Base-by-base conservation (phyloP, 2,888 invertebrate genomes). In the Chymomyza caudatula region DNA sequence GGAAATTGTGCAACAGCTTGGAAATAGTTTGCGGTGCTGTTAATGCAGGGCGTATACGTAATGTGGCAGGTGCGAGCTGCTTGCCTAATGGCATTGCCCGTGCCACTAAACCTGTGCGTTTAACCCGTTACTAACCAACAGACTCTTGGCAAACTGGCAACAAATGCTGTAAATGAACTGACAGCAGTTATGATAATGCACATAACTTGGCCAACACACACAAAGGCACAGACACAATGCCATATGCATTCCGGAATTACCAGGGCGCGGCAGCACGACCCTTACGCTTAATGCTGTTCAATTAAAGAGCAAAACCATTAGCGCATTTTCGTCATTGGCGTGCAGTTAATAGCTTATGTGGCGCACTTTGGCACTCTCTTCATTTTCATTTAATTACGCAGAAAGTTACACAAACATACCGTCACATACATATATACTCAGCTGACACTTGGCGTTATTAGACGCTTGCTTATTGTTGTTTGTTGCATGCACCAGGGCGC, bases 1-100 rank as follows among this genome's bases (percentile, higher is more conserved):
- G 67, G 85, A 85, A 82, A 85, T 69, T 71, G 82, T 82, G 78
- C 83, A 82, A 72, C 83, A 82, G 85, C 85, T 80, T 78, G 82
- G 82, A 82, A 85, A 82, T 69, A 67, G 76, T 78, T 77, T 67
- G 69, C 63, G 56, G 60, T 66, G 47, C 58, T 20, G 56, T 66
- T 65, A 65, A 53, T 15, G 76, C 68, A 69, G 64, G 65, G 71
- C 82, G 81, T 79, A 85, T 82, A 74, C 82, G 76, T 76, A 79
- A 73, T 64, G 74, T 25, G 53, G 51, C 62, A 37, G 56, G 53
- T 4, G 23, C 20, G 42, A 58, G 63, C 64, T 71, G 71, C 67
- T 25, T 52, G 60, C n/a, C 52, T 73, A 73, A 76, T 76, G 70
- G 75, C 75, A 67, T 68, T 74, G 67, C 57, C 51, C 51, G n/a